Evolutionary conservation across 1,140 invertebrate species (phyloP).

Genomic region (Pseudomyrmex sp.): DNA sequence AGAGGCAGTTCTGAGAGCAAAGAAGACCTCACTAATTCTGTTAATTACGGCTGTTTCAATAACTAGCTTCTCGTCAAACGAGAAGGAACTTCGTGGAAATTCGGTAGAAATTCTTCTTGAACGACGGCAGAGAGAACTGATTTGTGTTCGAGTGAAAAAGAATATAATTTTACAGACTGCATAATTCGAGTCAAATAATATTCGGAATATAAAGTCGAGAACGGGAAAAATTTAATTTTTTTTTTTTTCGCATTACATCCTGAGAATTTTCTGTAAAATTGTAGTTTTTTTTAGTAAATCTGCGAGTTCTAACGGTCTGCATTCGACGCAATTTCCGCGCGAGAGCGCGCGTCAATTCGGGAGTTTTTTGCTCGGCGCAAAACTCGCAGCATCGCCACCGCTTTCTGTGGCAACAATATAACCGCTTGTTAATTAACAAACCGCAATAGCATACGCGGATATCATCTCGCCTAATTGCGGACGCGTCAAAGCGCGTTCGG

Average conservation of each 20-base stretch:
- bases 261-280: no score
- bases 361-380: background rate
- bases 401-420: constrained; percentile 25
- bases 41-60: constrained; percentile 49
- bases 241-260: no score
- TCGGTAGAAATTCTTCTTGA: background rate
- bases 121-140: no score
- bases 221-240: no score
- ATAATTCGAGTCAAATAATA: no score
- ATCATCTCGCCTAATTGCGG: constrained; percentile 37
- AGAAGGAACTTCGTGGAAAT: background rate
- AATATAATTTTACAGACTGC: background rate
- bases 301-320: background rate
- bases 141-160: background rate
- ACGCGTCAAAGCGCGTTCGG: background rate
- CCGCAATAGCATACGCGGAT: background rate
- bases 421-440: constrained; percentile 50
- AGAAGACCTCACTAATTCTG: constrained; percentile 29
- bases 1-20: constrained; percentile 2
- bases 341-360: background rate
- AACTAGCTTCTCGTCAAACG: constrained; percentile 28
- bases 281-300: no score
- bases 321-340: constrained; percentile 10
- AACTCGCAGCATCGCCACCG: background rate
- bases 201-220: no score